Evolutionary conservation across 2,888 invertebrate species (phyloP), one percentile per base, ranked within the genome.

Genomic region (Heliconius sara): DNA sequence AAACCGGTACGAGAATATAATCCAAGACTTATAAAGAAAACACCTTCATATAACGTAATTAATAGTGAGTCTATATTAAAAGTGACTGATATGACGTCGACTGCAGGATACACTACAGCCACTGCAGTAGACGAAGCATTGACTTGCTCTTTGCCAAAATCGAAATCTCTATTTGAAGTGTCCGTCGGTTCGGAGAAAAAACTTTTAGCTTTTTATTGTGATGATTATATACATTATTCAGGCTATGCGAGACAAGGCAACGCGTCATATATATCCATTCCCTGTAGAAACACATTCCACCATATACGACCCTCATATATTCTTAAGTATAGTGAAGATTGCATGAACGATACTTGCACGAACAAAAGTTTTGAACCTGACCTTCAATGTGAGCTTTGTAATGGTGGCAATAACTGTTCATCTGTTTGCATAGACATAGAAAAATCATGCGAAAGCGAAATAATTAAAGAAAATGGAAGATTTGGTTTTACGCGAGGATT

Each of bases 31-130:
- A 87, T 86, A 73, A 90, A 88, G 80, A 91, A 88, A 84, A 91
- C 91, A 82, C 89, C 89, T 27, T 94, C 95, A 30, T 94, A 92
- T 82, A 88, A 89, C 27, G 85, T 92, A 22, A 93, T 95, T 68
- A 92, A 93, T 0, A 95, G 95, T 80, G 94, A 95, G 87, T 89
- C 91, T 1, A 84, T 95, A 77, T 84, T 95, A 0, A 90, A 86
- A 87, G 91, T 94, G 10, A 94, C 94, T 47, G 92, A 95, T 78
- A 93, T 94, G 92, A 92, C 93, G 12, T 90, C 91, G 43, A 86
- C 85, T 30, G 86, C 85, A 16, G 85, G 86, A 47, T 86, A 84
- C 0, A 83, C 81, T 57, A 82, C 83, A n/a, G 81, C 78, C 12
- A 82, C 80, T 73, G 74, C 77, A 27, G 81, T 81, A 12, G 85